Evolutionary conservation across 64 coral and sea anemone species (phyloP).

Genomic region (Trachythela sp.): DNA sequence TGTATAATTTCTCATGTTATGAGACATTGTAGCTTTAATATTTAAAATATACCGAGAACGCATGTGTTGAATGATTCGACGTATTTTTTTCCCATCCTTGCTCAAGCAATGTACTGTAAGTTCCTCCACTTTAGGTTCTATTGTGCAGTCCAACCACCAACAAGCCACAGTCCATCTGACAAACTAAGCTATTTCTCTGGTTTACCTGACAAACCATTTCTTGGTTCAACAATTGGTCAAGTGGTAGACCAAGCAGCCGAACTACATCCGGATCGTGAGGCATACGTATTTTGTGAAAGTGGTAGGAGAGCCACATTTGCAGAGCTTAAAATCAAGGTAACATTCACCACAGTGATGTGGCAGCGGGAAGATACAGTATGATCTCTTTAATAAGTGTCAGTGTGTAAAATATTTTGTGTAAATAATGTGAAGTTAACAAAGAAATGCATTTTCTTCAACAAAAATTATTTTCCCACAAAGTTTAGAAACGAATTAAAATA

Average conservation of each 20-base stretch:
- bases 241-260: slow-evolving; percentile 66
- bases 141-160: not conserved
- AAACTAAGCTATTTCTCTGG: slow-evolving; percentile 72
- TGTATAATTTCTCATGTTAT: too few relatives aligned
- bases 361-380: too few relatives aligned
- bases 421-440: too few relatives aligned
- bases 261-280: slow-evolving; percentile 80
- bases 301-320: slow-evolving; percentile 80
- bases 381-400: too few relatives aligned
- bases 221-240: slow-evolving; percentile 88
- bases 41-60: too few relatives aligned
- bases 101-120: too few relatives aligned
- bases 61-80: too few relatives aligned
- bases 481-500: too few relatives aligned
- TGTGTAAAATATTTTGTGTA: too few relatives aligned
- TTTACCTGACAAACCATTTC: slow-evolving; percentile 49
- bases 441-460: not conserved
- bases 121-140: not conserved
- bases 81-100: too few relatives aligned
- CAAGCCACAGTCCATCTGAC: not conserved
- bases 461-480: too few relatives aligned
- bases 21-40: too few relatives aligned
- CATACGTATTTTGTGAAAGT: slow-evolving; percentile 91
- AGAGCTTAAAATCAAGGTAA: slow-evolving; percentile 77
- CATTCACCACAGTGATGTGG: not conserved